Evolutionary conservation across 2,888 invertebrate genomes (phyloP).

Genomic region (Boloria selene): DNA sequence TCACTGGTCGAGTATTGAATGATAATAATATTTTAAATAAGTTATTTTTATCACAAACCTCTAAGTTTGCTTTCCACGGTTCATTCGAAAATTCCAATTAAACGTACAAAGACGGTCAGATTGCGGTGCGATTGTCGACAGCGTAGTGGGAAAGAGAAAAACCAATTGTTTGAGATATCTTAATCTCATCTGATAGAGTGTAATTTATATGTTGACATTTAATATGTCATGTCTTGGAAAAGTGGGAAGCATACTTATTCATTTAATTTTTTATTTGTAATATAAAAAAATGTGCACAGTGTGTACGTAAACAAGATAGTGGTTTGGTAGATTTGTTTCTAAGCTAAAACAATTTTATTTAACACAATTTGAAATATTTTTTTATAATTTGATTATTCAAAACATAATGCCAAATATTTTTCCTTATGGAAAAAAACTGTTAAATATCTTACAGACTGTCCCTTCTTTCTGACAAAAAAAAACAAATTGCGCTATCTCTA

Average conservation of each 20-base stretch:
- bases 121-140: conserved; percentile 14
- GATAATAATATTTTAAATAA: not conserved
- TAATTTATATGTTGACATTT: conserved; percentile 20
- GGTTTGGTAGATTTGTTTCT: too few relatives aligned
- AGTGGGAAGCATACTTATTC: not conserved
- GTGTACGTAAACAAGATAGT: too few relatives aligned
- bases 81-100: conserved; percentile 25
- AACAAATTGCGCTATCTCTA: not conserved
- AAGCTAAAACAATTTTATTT: too few relatives aligned
- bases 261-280: not conserved
- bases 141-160: conserved; percentile 24
- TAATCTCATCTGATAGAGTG: conserved; percentile 21
- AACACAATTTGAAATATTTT: too few relatives aligned
- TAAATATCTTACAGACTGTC: not conserved
- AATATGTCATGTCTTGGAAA: conserved; percentile 5
- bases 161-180: conserved; percentile 25
- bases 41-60: not conserved
- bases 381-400: too few relatives aligned
- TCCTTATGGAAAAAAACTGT: not conserved
- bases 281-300: not conserved
- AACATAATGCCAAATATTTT: too few relatives aligned
- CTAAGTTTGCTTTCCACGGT: conserved; percentile 17
- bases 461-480: too few relatives aligned
- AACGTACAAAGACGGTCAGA: conserved; percentile 19
- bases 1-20: too few relatives aligned